phyloP scores from a whole-genome alignment of 2,888 invertebrate species.

The Meliscaeva auricollis region DNA sequence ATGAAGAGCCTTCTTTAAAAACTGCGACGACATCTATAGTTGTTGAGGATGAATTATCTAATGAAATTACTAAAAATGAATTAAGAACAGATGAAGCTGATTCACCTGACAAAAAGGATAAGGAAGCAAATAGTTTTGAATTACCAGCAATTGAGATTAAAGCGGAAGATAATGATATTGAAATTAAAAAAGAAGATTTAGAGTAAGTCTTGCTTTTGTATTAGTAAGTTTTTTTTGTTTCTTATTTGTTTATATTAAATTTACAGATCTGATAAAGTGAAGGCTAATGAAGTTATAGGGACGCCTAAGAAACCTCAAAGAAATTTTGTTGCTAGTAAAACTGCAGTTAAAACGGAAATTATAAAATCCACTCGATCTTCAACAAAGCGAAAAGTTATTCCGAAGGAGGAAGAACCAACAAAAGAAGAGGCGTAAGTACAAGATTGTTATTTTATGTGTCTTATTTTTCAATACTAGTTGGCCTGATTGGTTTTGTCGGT shows the following conservation, averaged over 20 bases:
- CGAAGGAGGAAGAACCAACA: constrained; percentile 5
- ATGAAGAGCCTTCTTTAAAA: background rate
- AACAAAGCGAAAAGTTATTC: constrained; percentile 41
- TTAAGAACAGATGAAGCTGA: background rate
- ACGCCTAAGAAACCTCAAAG: constrained; percentile 4
- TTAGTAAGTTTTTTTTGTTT: background rate
- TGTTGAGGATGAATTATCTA: background rate
- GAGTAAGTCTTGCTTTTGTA: constrained; percentile 22
- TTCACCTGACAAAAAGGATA: background rate
- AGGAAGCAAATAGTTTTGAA: background rate
- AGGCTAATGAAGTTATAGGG: background rate
- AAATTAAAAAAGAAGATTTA: constrained; percentile 2
- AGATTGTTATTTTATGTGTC: too few relatives aligned
- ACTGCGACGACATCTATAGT: background rate
- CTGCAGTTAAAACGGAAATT: constrained; percentile 5
- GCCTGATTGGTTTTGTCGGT: too few relatives aligned
- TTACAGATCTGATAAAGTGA: constrained; percentile 13
- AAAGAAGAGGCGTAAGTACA: constrained; percentile 29
- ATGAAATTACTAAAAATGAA: background rate
- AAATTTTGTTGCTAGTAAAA: constrained; percentile 45
- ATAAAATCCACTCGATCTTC: constrained; percentile 57
- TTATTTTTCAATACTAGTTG: too few relatives aligned
- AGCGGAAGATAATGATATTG: constrained; percentile 24
- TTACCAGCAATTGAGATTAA: constrained; percentile 50
- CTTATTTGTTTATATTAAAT: background rate